These are phyloP conservation scores for Tiphia femorata DNA, from an alignment of 2,888 invertebrate species.

Conservation along the genomic window DNA sequence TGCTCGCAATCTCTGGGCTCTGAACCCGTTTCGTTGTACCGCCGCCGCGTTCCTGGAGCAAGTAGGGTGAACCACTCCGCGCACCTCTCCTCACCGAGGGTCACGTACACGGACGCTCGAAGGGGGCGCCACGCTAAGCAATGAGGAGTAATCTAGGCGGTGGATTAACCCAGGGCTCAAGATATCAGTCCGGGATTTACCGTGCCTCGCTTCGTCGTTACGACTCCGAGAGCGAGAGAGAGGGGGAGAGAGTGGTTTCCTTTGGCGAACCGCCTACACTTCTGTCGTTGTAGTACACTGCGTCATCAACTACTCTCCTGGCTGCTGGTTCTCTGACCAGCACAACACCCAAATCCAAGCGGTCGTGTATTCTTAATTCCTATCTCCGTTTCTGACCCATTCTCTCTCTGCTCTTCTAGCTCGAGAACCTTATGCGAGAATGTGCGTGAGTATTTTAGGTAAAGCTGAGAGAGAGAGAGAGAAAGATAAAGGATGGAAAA, in stretches of 20 bases:
- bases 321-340: constrained; percentile 16
- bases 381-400: too few relatives aligned
- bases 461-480: not conserved
- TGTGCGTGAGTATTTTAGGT: too few relatives aligned
- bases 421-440: too few relatives aligned
- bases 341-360: too few relatives aligned
- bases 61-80: too few relatives aligned
- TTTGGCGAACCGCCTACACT: constrained; percentile 23
- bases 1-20: constrained; percentile 57
- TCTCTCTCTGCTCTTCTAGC: not conserved
- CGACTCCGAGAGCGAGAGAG: constrained; percentile 24
- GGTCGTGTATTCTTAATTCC: too few relatives aligned
- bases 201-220: constrained; percentile 47
- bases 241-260: not conserved
- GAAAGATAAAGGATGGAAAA: not conserved
- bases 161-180: constrained; percentile 64
- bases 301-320: constrained; percentile 6
- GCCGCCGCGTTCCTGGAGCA: too few relatives aligned
- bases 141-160: constrained; percentile 64
- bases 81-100: constrained; percentile 12
- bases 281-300: too few relatives aligned
- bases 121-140: constrained; percentile 49
- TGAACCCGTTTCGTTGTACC: too few relatives aligned
- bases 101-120: constrained; percentile 9
- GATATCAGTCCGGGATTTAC: constrained; percentile 64